Evolutionary conservation across 2,113 vertebrate species (phyloP).

Genomic region (Pyrgilauda ruficollis): DNA sequence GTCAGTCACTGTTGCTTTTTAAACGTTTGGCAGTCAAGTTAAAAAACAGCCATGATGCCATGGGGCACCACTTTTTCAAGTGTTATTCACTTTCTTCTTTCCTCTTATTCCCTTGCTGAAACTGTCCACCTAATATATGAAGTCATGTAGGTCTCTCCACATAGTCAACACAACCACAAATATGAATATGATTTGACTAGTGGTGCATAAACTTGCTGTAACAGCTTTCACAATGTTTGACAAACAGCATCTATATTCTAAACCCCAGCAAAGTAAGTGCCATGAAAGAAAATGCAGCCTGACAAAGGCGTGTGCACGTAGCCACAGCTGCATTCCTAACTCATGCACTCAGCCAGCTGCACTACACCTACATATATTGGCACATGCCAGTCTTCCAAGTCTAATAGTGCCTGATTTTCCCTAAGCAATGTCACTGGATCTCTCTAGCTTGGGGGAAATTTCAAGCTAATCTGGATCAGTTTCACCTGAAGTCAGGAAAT

Average conservation of each 20-base stretch:
- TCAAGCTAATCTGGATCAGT: not conserved
- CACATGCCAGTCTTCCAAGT: not conserved
- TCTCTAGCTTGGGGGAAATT: not conserved
- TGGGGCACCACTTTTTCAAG: not conserved
- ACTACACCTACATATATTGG: not conserved
- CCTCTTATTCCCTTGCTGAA: not conserved
- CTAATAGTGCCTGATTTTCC: not conserved
- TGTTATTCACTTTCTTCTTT: not conserved
- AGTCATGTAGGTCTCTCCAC: not conserved
- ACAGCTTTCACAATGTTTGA: not conserved
- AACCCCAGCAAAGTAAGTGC: accelerated
- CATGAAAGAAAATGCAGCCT: not conserved
- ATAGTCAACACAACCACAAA: not conserved
- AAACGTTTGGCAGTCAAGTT: not conserved
- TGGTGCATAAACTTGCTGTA: not conserved
- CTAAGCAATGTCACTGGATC: not conserved
- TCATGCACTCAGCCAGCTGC: not conserved
- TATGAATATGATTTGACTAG: not conserved
- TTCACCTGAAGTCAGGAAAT: not conserved
- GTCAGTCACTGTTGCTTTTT: not conserved
- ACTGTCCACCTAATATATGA: not conserved
- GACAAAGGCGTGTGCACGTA: not conserved
- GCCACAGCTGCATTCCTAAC: not conserved
- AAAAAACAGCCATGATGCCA: not conserved
- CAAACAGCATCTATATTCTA: not conserved